Conservation (phyloP, 2,888 invertebrate species). For the Bellardia bayeri region DNA sequence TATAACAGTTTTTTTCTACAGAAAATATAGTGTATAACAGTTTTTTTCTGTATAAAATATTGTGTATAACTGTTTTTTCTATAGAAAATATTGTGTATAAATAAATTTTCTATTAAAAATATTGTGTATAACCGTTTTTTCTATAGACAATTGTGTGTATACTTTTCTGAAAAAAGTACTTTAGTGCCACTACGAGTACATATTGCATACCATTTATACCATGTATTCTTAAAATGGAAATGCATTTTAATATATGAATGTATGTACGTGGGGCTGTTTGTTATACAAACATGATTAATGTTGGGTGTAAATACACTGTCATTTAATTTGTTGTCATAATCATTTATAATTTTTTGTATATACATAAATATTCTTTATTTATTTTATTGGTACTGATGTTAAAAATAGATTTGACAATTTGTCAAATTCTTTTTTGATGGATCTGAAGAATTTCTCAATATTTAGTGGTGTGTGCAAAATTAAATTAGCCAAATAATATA, state of each 20-base stretch:
- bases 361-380: not conserved
- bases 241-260: not conserved
- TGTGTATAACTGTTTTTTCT: no score
- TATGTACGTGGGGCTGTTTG: not conserved
- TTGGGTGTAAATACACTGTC: conserved; percentile 32
- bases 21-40: no score
- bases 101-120: no score
- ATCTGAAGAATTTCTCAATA: not conserved
- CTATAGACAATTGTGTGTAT: no score
- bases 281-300: conserved; percentile 28
- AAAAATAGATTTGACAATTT: conserved; percentile 18
- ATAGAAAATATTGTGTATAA: no score
- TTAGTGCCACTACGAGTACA: no score
- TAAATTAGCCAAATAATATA: not conserved
- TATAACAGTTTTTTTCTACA: no score
- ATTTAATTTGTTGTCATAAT: conserved; percentile 36
- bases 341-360: conserved; percentile 8
- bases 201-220: no score
- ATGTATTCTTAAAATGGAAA: no score
- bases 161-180: no score
- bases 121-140: no score
- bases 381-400: not conserved
- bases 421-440: conserved; percentile 4
- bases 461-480: not conserved
- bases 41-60: no score